These are phyloP conservation scores for Ichneumoninae sp. DNA, from an alignment of 2,888 invertebrate species.

Conservation along the genomic window DNA sequence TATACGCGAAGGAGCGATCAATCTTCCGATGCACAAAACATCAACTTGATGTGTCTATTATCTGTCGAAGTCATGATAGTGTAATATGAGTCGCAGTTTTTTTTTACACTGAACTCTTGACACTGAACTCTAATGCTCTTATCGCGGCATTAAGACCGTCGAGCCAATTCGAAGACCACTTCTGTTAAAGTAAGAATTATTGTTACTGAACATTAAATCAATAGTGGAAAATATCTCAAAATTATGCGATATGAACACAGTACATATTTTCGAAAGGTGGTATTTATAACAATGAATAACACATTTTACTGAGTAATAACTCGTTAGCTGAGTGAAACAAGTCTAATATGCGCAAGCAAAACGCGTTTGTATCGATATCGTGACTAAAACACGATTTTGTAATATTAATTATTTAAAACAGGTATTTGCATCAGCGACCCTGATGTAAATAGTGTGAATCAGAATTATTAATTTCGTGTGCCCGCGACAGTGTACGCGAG, in stretches of 20 bases:
- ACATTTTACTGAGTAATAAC: too few species aligned
- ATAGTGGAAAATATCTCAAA: neutral
- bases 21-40: conserved; percentile 47
- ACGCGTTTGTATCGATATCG: neutral
- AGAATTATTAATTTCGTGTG: conserved; percentile 34
- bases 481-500: neutral
- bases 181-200: neutral
- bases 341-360: too few species aligned
- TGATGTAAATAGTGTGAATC: conserved; percentile 29
- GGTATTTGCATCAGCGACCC: neutral
- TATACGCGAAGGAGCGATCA: conserved; percentile 36
- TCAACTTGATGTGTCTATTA: conserved; percentile 48
- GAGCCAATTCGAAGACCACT: neutral
- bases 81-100: conserved; percentile 3
- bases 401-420: neutral
- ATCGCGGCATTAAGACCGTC: neutral
- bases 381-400: neutral
- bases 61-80: conserved; percentile 30
- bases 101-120: neutral
- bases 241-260: neutral
- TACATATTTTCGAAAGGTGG: too few species aligned
- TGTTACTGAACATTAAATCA: neutral
- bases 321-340: too few species aligned
- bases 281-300: too few species aligned
- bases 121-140: neutral